Conservation (phyloP, 92 coral and sea anemone genomes). For the Zoanthus solanderi region DNA sequence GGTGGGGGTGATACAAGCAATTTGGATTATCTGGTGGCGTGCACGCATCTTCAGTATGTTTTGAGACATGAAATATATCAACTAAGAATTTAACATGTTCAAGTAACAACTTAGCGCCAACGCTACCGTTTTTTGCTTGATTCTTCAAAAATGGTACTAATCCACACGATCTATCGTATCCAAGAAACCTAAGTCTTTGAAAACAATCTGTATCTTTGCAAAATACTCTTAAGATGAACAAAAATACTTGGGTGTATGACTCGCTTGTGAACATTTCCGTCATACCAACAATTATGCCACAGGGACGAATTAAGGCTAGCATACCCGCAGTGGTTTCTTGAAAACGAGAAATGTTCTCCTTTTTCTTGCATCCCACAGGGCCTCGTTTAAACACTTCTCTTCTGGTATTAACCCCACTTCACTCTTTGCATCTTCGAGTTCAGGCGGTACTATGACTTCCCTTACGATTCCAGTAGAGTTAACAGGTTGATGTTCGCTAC, state of each 20-base stretch:
- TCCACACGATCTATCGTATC: conserved; percentile 79
- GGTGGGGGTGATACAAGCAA: no score
- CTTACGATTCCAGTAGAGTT: not conserved
- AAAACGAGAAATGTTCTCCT: conserved; percentile 66
- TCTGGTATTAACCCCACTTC: conserved; percentile 48
- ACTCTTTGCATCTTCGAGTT: conserved; percentile 47
- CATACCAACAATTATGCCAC: conserved; percentile 65
- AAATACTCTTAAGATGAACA: conserved; percentile 69
- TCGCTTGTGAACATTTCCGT: conserved; percentile 81
- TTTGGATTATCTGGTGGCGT: no score
- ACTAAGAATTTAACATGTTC: no score
- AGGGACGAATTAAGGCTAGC: conserved; percentile 30
- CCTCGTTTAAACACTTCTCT: conserved; percentile 22
- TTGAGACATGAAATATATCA: no score
- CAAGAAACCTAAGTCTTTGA: conserved; percentile 59
- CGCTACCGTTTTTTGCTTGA: no score
- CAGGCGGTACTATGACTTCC: conserved; percentile 58
- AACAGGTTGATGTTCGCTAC: conserved; percentile 39
- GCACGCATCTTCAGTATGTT: no score
- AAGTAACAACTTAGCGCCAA: no score
- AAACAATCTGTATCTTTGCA: conserved; percentile 46
- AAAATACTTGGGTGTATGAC: conserved; percentile 70
- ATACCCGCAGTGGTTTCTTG: conserved; percentile 78
- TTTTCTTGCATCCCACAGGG: conserved; percentile 70
- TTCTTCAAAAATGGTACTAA: conserved; percentile 47